A percentile compares a stretch with the other conserved stretches of the same genome.
These are phyloP conservation scores for Hydropsyche tenuis DNA, from an alignment of 1,140 invertebrate species.

Conservation along the genomic window DNA sequence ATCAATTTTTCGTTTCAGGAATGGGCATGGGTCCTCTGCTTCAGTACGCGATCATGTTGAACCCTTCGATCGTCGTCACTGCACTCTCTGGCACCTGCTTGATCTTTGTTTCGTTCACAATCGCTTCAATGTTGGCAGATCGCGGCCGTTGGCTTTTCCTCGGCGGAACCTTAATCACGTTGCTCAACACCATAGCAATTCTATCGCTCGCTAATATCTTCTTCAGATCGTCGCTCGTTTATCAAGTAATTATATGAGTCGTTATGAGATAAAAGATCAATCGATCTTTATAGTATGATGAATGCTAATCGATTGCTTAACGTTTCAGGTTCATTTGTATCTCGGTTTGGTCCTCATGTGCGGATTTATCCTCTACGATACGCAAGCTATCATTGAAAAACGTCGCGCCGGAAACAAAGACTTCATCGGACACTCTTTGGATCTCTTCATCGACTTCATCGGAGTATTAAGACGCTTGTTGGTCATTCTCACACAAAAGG, in stretches of 20 bases:
- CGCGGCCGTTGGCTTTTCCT: slow-evolving; percentile 87
- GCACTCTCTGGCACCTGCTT: slow-evolving; percentile 85
- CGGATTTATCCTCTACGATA: slow-evolving; percentile 94
- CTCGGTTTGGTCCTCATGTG: slow-evolving; percentile 89
- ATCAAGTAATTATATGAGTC: slow-evolving; percentile 73
- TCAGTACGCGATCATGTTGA: slow-evolving; percentile 75
- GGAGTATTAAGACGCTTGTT: slow-evolving; percentile 88
- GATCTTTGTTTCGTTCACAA: slow-evolving; percentile 90
- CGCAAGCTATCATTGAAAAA: slow-evolving; percentile 95
- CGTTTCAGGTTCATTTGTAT: slow-evolving; percentile 83
- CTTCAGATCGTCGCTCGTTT: slow-evolving; percentile 82
- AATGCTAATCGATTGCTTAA: slow-evolving; percentile 41
- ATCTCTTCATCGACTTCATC: slow-evolving; percentile 92
- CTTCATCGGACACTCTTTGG: slow-evolving; percentile 88
- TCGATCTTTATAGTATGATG: not conserved
- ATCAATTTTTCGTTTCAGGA: slow-evolving; percentile 61
- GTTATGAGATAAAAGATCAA: too few relatives aligned
- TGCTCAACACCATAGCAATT: slow-evolving; percentile 79
- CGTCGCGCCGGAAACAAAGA: slow-evolving; percentile 87
- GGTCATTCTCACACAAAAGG: slow-evolving; percentile 89
- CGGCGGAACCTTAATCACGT: slow-evolving; percentile 81
- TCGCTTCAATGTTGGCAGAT: slow-evolving; percentile 83
- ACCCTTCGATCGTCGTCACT: slow-evolving; percentile 87
- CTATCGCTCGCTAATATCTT: slow-evolving; percentile 85
- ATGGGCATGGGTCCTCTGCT: slow-evolving; percentile 84